phyloP scores from a whole-genome alignment of 2,888 invertebrate genomes.

The Leucozona laternaria region DNA sequence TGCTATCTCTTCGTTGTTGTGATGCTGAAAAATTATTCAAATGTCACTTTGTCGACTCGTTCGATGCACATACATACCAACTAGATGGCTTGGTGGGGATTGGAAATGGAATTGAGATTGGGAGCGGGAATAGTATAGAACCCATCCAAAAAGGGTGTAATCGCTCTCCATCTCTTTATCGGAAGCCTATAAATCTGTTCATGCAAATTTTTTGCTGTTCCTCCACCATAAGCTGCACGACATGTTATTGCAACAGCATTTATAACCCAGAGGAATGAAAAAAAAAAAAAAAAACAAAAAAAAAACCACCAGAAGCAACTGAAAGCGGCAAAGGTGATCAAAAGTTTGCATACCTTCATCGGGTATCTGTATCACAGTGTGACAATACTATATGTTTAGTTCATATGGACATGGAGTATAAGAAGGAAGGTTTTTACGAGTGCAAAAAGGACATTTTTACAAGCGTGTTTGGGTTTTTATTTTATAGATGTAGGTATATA shows the following conservation, averaged over 20 bases:
- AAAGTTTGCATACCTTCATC: slow-evolving; percentile 16
- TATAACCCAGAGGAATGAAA: background rate
- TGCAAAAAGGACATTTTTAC: slow-evolving; percentile 68
- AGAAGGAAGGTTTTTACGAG: slow-evolving; percentile 36
- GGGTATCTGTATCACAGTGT: slow-evolving; percentile 33
- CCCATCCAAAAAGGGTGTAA: slow-evolving; percentile 76
- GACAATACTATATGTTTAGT: background rate
- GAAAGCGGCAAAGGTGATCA: slow-evolving; percentile 47
- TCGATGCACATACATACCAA: slow-evolving; percentile 18
- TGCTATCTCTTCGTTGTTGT: slow-evolving; percentile 47
- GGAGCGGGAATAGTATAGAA: slow-evolving; percentile 31
- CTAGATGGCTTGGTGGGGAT: slow-evolving; percentile 25
- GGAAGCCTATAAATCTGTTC: slow-evolving; percentile 76
- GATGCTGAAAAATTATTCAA: slow-evolving; percentile 75
- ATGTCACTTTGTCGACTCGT: slow-evolving; percentile 66
- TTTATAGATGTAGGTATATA: background rate
- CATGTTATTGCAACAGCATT: slow-evolving; percentile 66
- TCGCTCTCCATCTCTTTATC: slow-evolving; percentile 76
- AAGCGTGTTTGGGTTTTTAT: slow-evolving; percentile 57
- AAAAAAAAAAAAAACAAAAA: background rate
- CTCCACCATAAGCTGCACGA: slow-evolving; percentile 50
- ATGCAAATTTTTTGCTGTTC: slow-evolving; percentile 67
- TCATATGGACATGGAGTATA: background rate
- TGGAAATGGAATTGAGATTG: background rate
- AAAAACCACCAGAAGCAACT: slow-evolving; percentile 26